Conservation (phyloP, 1,140 invertebrate genomes). For the Drosophila teissieri region DNA sequence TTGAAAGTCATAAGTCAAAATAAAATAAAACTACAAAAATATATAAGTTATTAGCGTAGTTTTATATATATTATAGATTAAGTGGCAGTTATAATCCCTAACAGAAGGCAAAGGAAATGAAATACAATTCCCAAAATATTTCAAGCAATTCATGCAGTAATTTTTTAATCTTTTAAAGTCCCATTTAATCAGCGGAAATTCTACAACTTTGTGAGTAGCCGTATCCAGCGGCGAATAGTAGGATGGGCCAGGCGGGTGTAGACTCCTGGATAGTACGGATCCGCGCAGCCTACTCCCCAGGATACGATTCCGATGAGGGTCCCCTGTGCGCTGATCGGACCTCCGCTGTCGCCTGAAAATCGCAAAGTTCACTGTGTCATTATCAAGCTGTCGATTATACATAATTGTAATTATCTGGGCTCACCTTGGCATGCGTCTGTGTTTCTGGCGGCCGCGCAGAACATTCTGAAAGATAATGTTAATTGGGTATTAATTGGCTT, state of each 20-base stretch:
- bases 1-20: background rate
- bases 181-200: conserved; percentile 16
- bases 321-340: conserved; percentile 84
- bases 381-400: conserved; percentile 2
- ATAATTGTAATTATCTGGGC: conserved; percentile 3
- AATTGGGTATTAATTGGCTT: too few species aligned
- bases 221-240: conserved; percentile 72
- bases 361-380: background rate
- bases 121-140: background rate
- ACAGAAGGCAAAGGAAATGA: background rate
- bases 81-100: background rate
- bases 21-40: background rate
- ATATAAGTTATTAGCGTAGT: too few species aligned
- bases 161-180: background rate
- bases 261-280: conserved; percentile 87
- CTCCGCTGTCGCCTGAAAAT: conserved; percentile 85
- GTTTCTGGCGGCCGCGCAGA: conserved; percentile 85
- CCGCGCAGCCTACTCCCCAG: conserved; percentile 88
- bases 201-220: conserved; percentile 69
- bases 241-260: conserved; percentile 86
- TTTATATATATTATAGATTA: too few species aligned
- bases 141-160: background rate
- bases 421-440: conserved; percentile 83
- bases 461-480: conserved; percentile 77
- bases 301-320: conserved; percentile 87